Base-by-base conservation (phyloP, 2,888 invertebrate genomes). In the Thelaira solivaga region DNA sequence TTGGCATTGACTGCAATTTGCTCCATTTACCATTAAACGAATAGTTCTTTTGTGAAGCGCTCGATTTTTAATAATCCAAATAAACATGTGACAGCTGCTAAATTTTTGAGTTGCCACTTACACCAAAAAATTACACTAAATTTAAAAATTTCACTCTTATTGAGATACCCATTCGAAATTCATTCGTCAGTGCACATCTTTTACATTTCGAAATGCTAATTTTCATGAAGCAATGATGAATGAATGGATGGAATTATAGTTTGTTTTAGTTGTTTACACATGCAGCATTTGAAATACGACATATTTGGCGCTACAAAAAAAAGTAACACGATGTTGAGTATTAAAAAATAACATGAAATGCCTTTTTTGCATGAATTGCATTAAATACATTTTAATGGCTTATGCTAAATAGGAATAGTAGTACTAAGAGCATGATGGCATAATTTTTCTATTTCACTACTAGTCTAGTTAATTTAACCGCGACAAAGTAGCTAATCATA, bases 191-290 rank as follows among this genome's bases (percentile, higher is more conserved):
- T 34, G 20, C 13, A 49, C 59, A 51, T 61, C 59, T 64, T 59
- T 49, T 62, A 45, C 55, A 55, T 45, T 43, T 57, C 2, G 16
- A 41, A 45, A 47, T 45, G 57, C 67, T 57, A 64, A 69, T 51
- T 68, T 67, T 61, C 69, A 82, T 84, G 82, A 82, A 86, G 83
- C 83, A 85, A 85, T 85, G 84, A 83, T 49, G 62, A 34, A 55
- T 62, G 34, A 5, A 31, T 51, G 31, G 11, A 43, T 64, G 26
- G 10, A 24, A 51, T 24, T 16, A 34, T 57, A 47, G 18, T 26
- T 49, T 49, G 31, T 45, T 34, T 55, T 43, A 53, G 29, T 55
- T 4, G 13, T 59, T 59, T 18, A 18, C 59, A 29, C 43, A 7
- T 11, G 18, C 16, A 31, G 31, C 6, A 10, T 41, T 57, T 41